Evolutionary conservation across 2,797 vertebrate genomes (phyloP), one percentile per base, ranked within the genome.

Genomic region (Epinephelus awoara): DNA sequence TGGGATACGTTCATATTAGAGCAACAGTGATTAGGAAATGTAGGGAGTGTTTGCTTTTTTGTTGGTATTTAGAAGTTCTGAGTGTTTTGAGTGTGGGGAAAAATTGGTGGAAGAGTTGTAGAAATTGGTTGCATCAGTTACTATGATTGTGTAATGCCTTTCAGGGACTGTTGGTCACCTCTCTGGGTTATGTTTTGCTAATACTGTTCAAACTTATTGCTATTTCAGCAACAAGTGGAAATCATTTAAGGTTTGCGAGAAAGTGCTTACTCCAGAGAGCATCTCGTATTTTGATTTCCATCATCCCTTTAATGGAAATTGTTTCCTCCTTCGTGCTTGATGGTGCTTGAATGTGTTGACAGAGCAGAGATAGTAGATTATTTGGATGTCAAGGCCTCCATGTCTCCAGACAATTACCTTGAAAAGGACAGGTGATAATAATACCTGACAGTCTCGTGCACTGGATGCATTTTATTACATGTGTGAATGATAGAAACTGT

Each of bases 271-370:
- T 27, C 29, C 47, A 66, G 29, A 62, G 19, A 27, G 7, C 46
- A 12, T 69, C 9, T 44, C 6, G 29, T 50, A 15, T 54, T 42
- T 61, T 13, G 6, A 62, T 55, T 67, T 9, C 4, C 44, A 27
- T 55, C 11, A 14, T 72, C 19, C 64, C 38, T 72, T 70, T 44
- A 52, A 75, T 42, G 17, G 25, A 29, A 64, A 52, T 51, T 12
- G 27, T 40, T 21, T 55, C 42, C 67, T 82, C 17, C 49, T 72
- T n/a, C 29, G 17, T 50, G 40, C 70, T 21, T 27, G n/a, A 23
- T 49, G 40, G 27, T 46, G 38, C 34, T 56, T 72, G 13, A 55
- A 25, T 71, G 62, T 72, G 75, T 72, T 64, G 82, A 85, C 67
- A 52, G 76, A 27, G 38, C 66, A 17, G 40, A n/a, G 46, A 25